Base-by-base conservation (phyloP, 2,797 vertebrate species). In the Siniperca undulata region DNA sequence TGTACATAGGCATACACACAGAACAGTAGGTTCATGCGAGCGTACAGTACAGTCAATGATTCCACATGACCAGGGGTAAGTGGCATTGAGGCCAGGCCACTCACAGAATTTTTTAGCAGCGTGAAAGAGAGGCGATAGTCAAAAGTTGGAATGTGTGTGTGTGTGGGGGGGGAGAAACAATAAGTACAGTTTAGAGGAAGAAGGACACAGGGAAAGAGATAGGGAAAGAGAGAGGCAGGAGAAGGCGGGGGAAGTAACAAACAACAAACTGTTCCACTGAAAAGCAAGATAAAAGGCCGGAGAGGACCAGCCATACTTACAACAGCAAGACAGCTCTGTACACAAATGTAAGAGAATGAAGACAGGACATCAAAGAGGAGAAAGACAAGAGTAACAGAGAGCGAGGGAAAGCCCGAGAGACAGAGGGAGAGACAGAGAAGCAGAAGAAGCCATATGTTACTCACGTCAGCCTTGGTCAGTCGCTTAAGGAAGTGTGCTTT, bases 391-490 rank as follows among this genome's bases (percentile, higher is more conserved):
- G 79, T 12, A 46, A 69, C 6, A 59, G 53, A 69, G 55, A 17
- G 40, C 1, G 36, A 48, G 10, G 24, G 46, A 27, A 52, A 77
- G 22, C 19, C 30, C 22, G 17, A 68, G 58, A 71, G 50, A 53
- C 7, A 50, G 46, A 48, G 16, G 4, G 46, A 48, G 12, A 19
- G 40, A 67, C n/a, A 38, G 74, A 59, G 58, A 27, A 64, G 48
- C 64, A 40, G 48, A 80, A 79, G 69, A 58, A 79, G 70, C 40
- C 34, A 40, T 62, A 22, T 50, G 24, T 73, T 89, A 92, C 93
- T 94, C 87, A 94, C 93, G 65, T 22, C 75, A 84, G 88, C 67
- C 52, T 83, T 42, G 53, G 64, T 90, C 73, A 80, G 84, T 87
- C 55, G 67, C 52, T 88, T 71, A 50, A 72, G 44, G 70, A 85